Evolutionary conservation across 2,797 vertebrate genomes (phyloP).

Genomic region (Falco peregrinus): DNA sequence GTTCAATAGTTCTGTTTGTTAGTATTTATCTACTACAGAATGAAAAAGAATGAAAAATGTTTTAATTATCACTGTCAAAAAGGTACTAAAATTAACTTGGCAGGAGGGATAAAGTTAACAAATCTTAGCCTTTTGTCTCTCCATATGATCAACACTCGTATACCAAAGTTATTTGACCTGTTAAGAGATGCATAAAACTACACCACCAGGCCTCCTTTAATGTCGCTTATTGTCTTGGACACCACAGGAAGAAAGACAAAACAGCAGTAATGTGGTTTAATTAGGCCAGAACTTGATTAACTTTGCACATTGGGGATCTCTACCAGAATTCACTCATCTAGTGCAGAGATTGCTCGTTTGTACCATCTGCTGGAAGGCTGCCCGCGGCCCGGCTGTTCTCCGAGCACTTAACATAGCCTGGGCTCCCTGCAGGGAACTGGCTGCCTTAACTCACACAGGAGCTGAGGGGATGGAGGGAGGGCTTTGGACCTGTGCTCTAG

Average conservation of each 20-base stretch:
- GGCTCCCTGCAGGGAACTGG: neutral
- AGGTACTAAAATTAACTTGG: neutral
- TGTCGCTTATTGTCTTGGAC: neutral
- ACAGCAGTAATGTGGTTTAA: neutral
- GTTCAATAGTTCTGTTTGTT: neutral
- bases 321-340: too few relatives aligned
- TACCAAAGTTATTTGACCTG: neutral
- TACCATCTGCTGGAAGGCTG: neutral
- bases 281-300: slow-evolving; percentile 1
- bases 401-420: neutral
- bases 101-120: slow-evolving; percentile 1
- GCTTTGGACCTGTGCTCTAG: too few relatives aligned
- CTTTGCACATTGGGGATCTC: neutral
- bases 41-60: neutral
- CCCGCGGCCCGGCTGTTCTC: neutral
- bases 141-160: neutral
- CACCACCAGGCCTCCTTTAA: neutral
- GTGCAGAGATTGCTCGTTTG: accelerated
- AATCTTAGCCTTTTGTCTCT: slow-evolving; percentile 1
- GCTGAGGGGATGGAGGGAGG: too few relatives aligned
- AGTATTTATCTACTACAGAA: neutral
- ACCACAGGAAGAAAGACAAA: neutral
- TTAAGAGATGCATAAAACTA: neutral
- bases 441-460: neutral
- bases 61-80: slow-evolving; percentile 1